Conservation (phyloP, 2,113 vertebrate genomes). For the Cheilinus undulatus region DNA sequence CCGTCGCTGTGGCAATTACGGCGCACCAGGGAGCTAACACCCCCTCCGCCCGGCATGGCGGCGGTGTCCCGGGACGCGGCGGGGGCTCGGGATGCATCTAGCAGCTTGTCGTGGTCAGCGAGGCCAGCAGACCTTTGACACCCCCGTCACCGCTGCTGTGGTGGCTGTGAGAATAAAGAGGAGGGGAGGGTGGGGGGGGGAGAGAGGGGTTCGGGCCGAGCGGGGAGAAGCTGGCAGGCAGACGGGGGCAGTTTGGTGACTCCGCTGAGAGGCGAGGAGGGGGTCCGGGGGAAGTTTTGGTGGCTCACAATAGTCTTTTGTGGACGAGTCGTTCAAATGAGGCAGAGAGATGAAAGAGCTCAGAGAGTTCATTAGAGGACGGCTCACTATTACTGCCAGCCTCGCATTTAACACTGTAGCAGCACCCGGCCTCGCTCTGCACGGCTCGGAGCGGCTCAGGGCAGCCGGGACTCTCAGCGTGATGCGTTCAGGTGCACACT, state of each 20-base stretch:
- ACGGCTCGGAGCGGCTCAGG: background rate
- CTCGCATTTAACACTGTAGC: constrained; percentile 5
- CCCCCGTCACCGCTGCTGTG: constrained; percentile 60
- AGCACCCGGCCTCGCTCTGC: background rate
- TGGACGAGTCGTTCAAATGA: constrained; percentile 85
- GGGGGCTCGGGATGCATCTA: constrained; percentile 75
- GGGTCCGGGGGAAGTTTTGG: constrained; percentile 32
- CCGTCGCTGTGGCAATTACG: constrained; percentile 65
- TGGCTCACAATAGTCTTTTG: constrained; percentile 91
- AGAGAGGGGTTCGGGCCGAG: constrained; percentile 24
- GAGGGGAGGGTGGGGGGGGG: background rate
- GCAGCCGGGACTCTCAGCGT: background rate
- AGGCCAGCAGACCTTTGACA: constrained; percentile 97
- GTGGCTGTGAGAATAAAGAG: constrained; percentile 7
- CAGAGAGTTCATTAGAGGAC: constrained; percentile 88
- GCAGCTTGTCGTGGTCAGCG: constrained; percentile 90
- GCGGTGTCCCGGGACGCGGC: constrained; percentile 33
- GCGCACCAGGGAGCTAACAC: constrained; percentile 26
- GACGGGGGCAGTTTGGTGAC: constrained; percentile 46
- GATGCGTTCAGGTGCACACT: background rate
- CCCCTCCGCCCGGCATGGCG: background rate
- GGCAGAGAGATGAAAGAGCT: constrained; percentile 86
- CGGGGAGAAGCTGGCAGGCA: constrained; percentile 30
- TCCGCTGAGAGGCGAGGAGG: constrained; percentile 11
- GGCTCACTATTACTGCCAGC: constrained; percentile 84